Evolutionary conservation across 2,888 invertebrate genomes (phyloP).

Genomic region (Alloscopus bannaensis): DNA sequence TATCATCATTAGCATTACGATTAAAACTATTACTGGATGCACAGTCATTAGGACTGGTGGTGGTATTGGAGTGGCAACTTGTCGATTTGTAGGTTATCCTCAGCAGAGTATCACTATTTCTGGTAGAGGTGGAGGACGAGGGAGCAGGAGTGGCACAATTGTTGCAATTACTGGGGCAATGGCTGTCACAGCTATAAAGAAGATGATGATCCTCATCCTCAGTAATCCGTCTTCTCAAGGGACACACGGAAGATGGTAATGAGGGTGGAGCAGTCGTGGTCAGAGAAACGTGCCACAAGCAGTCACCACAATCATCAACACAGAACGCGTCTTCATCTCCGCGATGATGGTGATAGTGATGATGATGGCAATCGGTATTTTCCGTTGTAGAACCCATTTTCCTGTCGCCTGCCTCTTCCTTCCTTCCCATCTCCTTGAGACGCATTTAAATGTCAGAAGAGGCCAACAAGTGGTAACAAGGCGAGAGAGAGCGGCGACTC

Average conservation of each 20-base stretch:
- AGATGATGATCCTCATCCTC: conserved; percentile 32
- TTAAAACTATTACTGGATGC: conserved; percentile 5
- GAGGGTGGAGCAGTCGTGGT: background rate
- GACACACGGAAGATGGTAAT: conserved; percentile 13
- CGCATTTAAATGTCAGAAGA: conserved; percentile 23
- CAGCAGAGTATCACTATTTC: conserved; percentile 8
- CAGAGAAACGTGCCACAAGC: conserved; percentile 25
- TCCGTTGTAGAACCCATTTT: conserved; percentile 53
- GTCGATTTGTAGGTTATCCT: no score
- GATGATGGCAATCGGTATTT: conserved; percentile 47
- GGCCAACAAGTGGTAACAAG: conserved; percentile 5
- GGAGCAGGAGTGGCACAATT: background rate
- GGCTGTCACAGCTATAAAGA: conserved; percentile 52
- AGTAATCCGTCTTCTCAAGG: conserved; percentile 45
- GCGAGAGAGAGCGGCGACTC: conserved; percentile 18
- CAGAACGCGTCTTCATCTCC: conserved; percentile 10
- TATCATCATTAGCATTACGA: conserved; percentile 31
- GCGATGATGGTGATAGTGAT: conserved; percentile 26
- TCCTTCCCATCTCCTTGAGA: conserved; percentile 40
- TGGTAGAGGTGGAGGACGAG: conserved; percentile 1
- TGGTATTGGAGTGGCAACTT: background rate
- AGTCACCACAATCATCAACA: conserved; percentile 31
- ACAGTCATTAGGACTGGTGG: conserved; percentile 32
- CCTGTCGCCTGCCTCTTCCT: conserved; percentile 32
- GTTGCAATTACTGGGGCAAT: conserved; percentile 49